Conservation (phyloP, 1,140 invertebrate species). For the Heliothis subflexa region DNA sequence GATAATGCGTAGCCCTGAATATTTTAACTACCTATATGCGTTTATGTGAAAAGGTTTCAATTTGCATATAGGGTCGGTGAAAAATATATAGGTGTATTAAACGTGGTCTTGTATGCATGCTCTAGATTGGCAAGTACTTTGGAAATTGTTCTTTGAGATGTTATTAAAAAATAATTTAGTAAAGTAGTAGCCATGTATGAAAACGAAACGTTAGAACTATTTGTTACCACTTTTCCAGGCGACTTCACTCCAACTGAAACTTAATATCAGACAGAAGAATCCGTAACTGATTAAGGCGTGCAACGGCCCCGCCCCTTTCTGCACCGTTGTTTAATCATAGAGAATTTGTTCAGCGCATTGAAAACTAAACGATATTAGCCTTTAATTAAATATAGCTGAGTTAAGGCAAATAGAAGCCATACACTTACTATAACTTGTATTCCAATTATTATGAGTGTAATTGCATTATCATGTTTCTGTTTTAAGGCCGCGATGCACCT, state of each 20-base stretch:
- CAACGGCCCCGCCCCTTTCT: neutral
- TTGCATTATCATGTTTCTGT: conserved; percentile 22
- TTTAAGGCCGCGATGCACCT: neutral
- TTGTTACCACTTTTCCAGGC: neutral
- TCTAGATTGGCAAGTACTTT: too few species aligned
- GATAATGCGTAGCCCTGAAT: conserved; percentile 36
- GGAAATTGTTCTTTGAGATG: too few species aligned
- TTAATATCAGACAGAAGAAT: neutral
- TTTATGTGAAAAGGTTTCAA: conserved; percentile 11
- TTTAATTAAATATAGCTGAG: conserved; percentile 40
- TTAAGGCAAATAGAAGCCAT: conserved; percentile 10
- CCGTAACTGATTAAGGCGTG: conserved; percentile 29
- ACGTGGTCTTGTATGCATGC: too few species aligned
- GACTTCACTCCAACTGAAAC: neutral
- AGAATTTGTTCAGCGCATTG: conserved; percentile 19
- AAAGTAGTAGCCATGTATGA: too few species aligned
- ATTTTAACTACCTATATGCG: conserved; percentile 25
- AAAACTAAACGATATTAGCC: conserved; percentile 30
- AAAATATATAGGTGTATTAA: neutral
- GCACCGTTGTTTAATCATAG: conserved; percentile 22
- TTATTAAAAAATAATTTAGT: too few species aligned
- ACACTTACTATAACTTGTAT: neutral
- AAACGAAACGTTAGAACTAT: too few species aligned
- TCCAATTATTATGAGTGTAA: conserved; percentile 22
- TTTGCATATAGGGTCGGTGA: neutral